Base-by-base conservation (phyloP, 2,888 invertebrate genomes). In the Galerucella nymphaeae region DNA sequence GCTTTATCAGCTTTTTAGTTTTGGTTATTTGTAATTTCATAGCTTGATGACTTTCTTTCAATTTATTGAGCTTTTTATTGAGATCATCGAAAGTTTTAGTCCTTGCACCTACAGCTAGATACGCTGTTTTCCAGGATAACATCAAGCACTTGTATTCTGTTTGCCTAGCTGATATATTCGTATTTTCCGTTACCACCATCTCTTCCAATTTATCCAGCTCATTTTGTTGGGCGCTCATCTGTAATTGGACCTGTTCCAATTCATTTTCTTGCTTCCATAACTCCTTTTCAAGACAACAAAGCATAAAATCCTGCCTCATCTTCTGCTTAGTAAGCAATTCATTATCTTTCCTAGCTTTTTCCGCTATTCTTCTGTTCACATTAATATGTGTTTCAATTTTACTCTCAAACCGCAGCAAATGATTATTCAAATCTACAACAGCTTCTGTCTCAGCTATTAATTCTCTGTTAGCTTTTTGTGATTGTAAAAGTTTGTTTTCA, bases 81-180 rank as follows among this genome's bases (percentile, higher is more conserved):
- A 92, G 88, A 63, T 91, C 89, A 75, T 90, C 89, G 72, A 90
- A 89, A 1, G 91, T 89, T 79, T 90, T 90, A 83, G 94, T 94
- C 23, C 93, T 86, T 71, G 92, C 90, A 30, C 89, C 88, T 75
- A 94, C 93, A 72, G 91, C 91, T 13, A 91, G 87, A 4, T 95
- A 88, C 55, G 94, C 92, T 14, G 92, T 90, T 82, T 93, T 92
- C 94, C 94, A 95, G 8, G 93, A 89, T 79, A 91, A 90, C 75
- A 92, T 88, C 23, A 94, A 86, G 5, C 91, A 90, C 45, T 90
- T 90, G 75, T 93, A 91, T 79, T 94, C 94, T 65, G 90, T 86
- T 79, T 93, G 91, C 66, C 94, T 83, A 20, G 90, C 91, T 82
- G 93, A 93, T 18, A 94, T 86, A 81, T 94, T 94, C 0, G 92